Evolutionary conservation across 2,888 invertebrate genomes (phyloP).

Genomic region (Alcis repandata): DNA sequence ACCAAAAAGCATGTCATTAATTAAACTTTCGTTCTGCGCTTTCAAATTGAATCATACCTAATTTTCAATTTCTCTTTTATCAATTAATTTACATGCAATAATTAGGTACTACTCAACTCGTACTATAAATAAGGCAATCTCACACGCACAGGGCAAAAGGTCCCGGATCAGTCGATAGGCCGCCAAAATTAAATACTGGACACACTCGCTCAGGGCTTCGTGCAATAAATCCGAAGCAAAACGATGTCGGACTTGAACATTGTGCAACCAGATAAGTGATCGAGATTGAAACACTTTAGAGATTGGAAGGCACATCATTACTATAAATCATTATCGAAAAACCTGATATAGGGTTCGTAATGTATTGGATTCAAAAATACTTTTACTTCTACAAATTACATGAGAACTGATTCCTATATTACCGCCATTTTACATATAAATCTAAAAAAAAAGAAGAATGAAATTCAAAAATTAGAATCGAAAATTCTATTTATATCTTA

Average conservation of each 20-base stretch:
- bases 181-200: slow-evolving; percentile 81
- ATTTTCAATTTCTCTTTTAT: no score
- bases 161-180: slow-evolving; percentile 58
- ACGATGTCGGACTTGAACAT: slow-evolving; percentile 55
- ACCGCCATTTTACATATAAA: no score
- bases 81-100: no score
- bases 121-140: slow-evolving; percentile 66
- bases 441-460: no score
- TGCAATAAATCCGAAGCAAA: slow-evolving; percentile 69
- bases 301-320: slow-evolving; percentile 7
- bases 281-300: slow-evolving; percentile 48
- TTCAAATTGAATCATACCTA: no score
- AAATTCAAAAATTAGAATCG: no score
- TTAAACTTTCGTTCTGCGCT: no score
- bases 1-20: no score
- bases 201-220: slow-evolving; percentile 76
- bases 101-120: background rate
- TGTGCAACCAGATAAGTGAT: slow-evolving; percentile 49
- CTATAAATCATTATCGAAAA: background rate
- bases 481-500: no score
- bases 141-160: slow-evolving; percentile 72
- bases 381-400: no score
- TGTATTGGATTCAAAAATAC: no score
- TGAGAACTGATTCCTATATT: no score
- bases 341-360: background rate